Evolutionary conservation across 2,888 invertebrate genomes (phyloP).

Genomic region (Cryptus viduatorius): DNA sequence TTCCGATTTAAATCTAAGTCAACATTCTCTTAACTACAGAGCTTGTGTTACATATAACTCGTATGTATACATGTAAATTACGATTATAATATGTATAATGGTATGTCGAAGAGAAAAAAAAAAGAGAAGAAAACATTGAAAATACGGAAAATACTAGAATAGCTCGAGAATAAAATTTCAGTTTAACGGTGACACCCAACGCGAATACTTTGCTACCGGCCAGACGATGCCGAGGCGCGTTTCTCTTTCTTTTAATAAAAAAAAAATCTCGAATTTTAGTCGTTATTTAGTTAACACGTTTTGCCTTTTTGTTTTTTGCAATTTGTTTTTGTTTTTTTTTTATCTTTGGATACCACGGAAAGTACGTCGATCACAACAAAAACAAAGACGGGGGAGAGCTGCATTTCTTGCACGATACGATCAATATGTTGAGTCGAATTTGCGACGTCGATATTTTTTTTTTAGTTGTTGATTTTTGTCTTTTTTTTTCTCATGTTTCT

Average conservation of each 20-base stretch:
- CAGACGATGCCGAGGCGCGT: not conserved
- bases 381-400: constrained; percentile 55
- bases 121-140: constrained; percentile 55
- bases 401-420: constrained; percentile 49
- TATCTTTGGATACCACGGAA: constrained; percentile 68
- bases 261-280: constrained; percentile 51
- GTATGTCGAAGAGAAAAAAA: constrained; percentile 67
- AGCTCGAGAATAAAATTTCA: constrained; percentile 57
- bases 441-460: constrained; percentile 44
- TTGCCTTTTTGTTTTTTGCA: constrained; percentile 35
- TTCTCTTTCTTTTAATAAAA: constrained; percentile 26
- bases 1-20: constrained; percentile 61
- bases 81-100: constrained; percentile 71
- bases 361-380: constrained; percentile 62
- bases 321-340: constrained; percentile 25
- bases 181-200: constrained; percentile 48
- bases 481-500: constrained; percentile 65
- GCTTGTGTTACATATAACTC: constrained; percentile 72
- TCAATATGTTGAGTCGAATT: constrained; percentile 54
- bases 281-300: constrained; percentile 60
- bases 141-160: constrained; percentile 49
- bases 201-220: constrained; percentile 26
- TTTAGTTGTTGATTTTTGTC: constrained; percentile 43
- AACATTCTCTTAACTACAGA: constrained; percentile 73
- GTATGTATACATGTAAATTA: constrained; percentile 73